Conservation (phyloP, 2,113 vertebrate species). For the Lophius piscatorius region DNA sequence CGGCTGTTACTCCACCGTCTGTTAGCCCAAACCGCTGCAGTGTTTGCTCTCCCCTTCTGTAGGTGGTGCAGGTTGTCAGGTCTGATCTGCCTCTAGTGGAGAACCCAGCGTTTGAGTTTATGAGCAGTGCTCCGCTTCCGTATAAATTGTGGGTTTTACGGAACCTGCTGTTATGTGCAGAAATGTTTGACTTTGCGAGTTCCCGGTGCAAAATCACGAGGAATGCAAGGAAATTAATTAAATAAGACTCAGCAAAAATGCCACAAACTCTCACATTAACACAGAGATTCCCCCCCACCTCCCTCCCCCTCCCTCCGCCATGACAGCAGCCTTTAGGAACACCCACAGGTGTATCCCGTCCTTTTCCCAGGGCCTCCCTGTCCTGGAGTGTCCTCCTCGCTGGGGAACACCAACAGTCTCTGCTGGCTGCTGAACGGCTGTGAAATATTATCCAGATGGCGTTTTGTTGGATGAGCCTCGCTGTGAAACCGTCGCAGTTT, state of each 20-base stretch:
- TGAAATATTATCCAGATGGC: conserved; percentile 51
- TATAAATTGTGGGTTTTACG: neutral
- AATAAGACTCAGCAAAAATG: conserved; percentile 4
- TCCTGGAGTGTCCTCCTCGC: conserved; percentile 22
- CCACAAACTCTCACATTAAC: conserved; percentile 11
- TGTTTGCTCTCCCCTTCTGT: neutral
- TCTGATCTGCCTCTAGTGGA: neutral
- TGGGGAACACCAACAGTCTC: conserved; percentile 23
- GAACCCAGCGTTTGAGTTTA: neutral
- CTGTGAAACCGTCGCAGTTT: conserved; percentile 11
- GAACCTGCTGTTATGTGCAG: neutral
- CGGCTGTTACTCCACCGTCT: neutral
- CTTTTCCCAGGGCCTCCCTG: conserved; percentile 25
- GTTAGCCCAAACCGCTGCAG: neutral
- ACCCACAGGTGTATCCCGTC: conserved; percentile 4
- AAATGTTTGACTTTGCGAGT: conserved; percentile 10
- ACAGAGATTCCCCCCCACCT: neutral
- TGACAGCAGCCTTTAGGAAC: conserved; percentile 1
- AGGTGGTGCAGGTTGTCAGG: neutral
- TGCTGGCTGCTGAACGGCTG: conserved; percentile 11
- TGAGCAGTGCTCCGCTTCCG: neutral
- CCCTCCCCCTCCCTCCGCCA: conserved; percentile 4
- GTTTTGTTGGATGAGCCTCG: neutral
- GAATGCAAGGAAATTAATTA: conserved; percentile 45
- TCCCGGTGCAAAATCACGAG: conserved; percentile 18